Evolutionary conservation across 2,113 vertebrate species (phyloP), one percentile per base, ranked within the genome.

Genomic region (Apodemus sylvaticus): DNA sequence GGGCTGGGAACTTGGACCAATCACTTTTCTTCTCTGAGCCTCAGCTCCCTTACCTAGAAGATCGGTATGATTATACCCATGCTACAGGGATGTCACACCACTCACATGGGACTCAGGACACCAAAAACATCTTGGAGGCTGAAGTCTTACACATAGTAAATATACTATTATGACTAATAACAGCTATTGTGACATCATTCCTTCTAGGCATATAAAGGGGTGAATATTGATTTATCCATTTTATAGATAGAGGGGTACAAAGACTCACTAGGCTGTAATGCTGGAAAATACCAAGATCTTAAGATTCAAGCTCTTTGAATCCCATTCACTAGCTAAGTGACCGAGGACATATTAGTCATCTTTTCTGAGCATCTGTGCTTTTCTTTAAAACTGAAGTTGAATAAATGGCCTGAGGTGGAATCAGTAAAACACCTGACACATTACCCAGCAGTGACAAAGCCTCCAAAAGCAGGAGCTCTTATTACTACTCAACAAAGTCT

Each of bases 151-250:
- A 82, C 13, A 88, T 60, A 90, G 31, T 39, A 45, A 92, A 94
- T 48, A 42, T 85, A 51, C 89, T 36, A 70, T 86, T 73, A 86
- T 85, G 86, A 71, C 62, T 94, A 94, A 92, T 70, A 87, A 76
- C 8, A 39, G 62, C 92, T 93, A 68, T 78, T 83, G 76, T 66
- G 20, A 60, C 60, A 55, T 68, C 13, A 82, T 48, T 51, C n/a
- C 91, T 73, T 16, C 45, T 77, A 92, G 51, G 48, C 31, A 58
- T n/a, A 89, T 19, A 89, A 76, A 89, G 22, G 86, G 45, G 68
- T 74, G 9, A 29, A 1, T 81, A n/a, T 86, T 77, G 62, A 42
- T 85, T 91, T 51, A 86, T 3, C 13, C 34, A 78, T 60, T 81
- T 93, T 68, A 86, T 8, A 89, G 82, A 53, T 7, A 91, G 58